Conservation (phyloP, 2,113 vertebrate species). For the Taxidea taxus region DNA sequence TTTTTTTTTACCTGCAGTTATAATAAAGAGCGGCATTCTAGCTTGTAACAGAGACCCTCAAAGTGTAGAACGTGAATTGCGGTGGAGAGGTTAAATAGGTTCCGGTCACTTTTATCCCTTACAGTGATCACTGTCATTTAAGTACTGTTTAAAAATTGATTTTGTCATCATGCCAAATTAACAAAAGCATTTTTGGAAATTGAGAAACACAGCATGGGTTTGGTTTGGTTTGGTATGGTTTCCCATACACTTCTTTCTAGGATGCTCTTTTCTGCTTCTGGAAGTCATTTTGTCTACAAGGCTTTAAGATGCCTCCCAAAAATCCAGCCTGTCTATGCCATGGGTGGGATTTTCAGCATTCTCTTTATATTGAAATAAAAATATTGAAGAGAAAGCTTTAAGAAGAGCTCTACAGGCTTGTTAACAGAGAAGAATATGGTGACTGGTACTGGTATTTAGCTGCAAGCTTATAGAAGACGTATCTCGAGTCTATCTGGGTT, state of each 20-base stretch:
- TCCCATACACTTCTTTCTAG: not conserved
- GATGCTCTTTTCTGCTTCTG: not conserved
- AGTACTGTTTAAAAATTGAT: not conserved
- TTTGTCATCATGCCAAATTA: not conserved
- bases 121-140: not conserved
- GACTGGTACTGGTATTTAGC: not conserved
- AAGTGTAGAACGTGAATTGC: not conserved
- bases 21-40: not conserved
- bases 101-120: not conserved
- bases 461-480: not conserved
- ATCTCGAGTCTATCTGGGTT: not conserved
- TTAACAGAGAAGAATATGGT: not conserved
- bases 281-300: not conserved
- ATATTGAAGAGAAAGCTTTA: not conserved
- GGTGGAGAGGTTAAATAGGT: not conserved
- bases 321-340: not conserved
- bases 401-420: not conserved
- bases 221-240: not conserved
- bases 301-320: not conserved
- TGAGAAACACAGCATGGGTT: not conserved
- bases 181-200: not conserved
- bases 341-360: not conserved
- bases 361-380: not conserved
- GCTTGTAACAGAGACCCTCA: not conserved
- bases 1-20: not conserved